Evolutionary conservation across 2,888 invertebrate genomes (phyloP), one percentile per base, ranked within the genome.

Genomic region (Chloroclysta siterata): DNA sequence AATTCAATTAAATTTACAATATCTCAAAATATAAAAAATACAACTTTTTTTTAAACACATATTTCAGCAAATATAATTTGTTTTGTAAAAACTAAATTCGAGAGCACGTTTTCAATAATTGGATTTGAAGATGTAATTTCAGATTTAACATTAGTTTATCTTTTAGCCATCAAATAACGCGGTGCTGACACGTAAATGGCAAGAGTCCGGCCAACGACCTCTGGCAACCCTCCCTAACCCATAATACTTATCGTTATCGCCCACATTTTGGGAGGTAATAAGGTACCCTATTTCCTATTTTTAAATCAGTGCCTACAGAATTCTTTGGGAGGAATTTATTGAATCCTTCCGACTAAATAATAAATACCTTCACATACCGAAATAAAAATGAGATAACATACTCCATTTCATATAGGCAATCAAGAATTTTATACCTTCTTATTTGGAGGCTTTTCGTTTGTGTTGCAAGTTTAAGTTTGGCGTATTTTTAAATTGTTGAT

Each of bases 211-310:
- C 15, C 50, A 50, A 29, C 62, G 66, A 62, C 63, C 63, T 53
- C 62, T 44, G 62, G 42, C 61, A 59, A 53, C 60, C 58, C 58
- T 56, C 48, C 55, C 51, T 51, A 47, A 52, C 54, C 65, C 59
- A 62, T 61, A 65, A 65, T n/a, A 54, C 54, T 61, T 65, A 65
- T 54, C 57, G 65, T 53, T 65, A 65, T 60, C 53, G 65, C 56
- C 48, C 47, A 63, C 60, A 48, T 48, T 48, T 60, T 52, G 11
- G 55, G 6, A 55, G 60, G 64, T 55, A 60, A 64, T 55, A 51
- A 51, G 51, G 63, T 52, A 60, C 56, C 47, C 53, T 48, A 53
- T 56, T 53, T 47, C 48, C 56, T 60, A 64, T 64, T 60, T 48
- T 60, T 60, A 56, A 56, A 52, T 48, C 55, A 41, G 41, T 15